These are phyloP conservation scores for Muntiacus muntjak DNA, from an alignment of 2,113 vertebrate species.

Conservation along the genomic window DNA sequence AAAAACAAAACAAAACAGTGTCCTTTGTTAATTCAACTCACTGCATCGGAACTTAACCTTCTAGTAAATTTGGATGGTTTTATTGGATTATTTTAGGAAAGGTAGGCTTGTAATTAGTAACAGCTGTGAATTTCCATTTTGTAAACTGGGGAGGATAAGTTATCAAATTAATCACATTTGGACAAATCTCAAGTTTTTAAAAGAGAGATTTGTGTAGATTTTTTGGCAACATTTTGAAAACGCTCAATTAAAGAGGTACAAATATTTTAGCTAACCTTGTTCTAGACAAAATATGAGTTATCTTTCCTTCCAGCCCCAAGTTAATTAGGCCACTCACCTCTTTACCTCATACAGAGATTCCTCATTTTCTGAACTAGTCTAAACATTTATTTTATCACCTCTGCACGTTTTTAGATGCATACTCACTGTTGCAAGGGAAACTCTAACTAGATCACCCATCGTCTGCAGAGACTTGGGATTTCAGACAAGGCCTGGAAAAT, in stretches of 20 bases:
- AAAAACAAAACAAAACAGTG: not conserved
- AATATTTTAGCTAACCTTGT: constrained; percentile 12
- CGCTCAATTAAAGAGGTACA: not conserved
- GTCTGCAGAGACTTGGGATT: constrained; percentile 40
- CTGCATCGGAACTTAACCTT: not conserved
- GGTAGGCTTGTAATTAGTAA: not conserved
- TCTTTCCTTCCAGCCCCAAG: not conserved
- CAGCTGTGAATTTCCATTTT: not conserved
- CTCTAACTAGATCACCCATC: constrained; percentile 23
- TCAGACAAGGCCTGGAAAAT: constrained; percentile 34
- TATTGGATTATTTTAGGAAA: not conserved
- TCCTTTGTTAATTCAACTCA: not conserved
- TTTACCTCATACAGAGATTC: not conserved
- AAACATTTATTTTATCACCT: constrained; percentile 36
- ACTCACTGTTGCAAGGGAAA: not conserved
- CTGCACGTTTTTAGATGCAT: not conserved
- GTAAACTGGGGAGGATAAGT: not conserved
- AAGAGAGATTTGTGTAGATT: not conserved
- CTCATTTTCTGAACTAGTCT: not conserved
- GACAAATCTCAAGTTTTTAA: constrained; percentile 16
- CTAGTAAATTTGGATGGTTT: not conserved
- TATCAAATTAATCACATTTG: constrained; percentile 32
- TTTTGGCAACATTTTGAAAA: constrained; percentile 19
- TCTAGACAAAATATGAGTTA: constrained; percentile 40
- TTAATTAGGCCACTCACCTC: not conserved